Conservation (phyloP, 2,888 invertebrate species). For the Lepas anatifera region DNA sequence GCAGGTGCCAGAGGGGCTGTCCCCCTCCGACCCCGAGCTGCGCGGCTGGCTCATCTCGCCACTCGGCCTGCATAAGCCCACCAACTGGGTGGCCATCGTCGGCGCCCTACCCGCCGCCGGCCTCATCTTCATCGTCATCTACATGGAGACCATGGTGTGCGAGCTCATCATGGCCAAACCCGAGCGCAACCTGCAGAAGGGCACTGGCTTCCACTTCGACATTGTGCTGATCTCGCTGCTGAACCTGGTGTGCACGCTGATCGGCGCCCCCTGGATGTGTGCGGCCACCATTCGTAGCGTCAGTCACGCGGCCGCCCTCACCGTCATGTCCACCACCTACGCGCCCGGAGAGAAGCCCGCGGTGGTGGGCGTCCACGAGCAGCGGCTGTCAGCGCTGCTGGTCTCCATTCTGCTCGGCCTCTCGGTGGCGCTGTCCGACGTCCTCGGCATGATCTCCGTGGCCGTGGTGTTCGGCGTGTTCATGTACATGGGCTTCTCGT, state of each 20-base stretch:
- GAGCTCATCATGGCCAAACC: conserved; percentile 92
- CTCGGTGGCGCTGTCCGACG: conserved; percentile 68
- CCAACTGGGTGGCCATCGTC: conserved; percentile 41
- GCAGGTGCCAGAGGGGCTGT: conserved; percentile 70
- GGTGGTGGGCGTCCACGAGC: conserved; percentile 84
- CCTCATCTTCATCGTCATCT: conserved; percentile 87
- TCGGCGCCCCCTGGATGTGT: conserved; percentile 93
- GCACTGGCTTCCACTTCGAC: conserved; percentile 91
- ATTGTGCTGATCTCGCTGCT: conserved; percentile 76
- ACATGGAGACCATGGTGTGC: conserved; percentile 95
- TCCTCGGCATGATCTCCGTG: conserved; percentile 76
- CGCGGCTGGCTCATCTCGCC: conserved; percentile 76
- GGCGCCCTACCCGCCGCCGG: conserved; percentile 76
- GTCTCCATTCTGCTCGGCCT: conserved; percentile 68
- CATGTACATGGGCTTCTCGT: conserved; percentile 79
- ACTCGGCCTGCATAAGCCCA: conserved; percentile 44
- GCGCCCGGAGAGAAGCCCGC: conserved; percentile 92
- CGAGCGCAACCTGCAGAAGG: conserved; percentile 80
- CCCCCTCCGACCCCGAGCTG: conserved; percentile 53
- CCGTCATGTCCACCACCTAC: conserved; percentile 86
- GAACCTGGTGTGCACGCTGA: conserved; percentile 54
- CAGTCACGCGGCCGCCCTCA: conserved; percentile 85
- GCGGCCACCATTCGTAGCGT: conserved; percentile 88
- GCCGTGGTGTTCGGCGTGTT: conserved; percentile 96
- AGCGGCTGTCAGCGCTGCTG: conserved; percentile 67